Evolutionary conservation across 2,888 invertebrate genomes (phyloP).

Genomic region (Acanthococcus lagerstroemiae): DNA sequence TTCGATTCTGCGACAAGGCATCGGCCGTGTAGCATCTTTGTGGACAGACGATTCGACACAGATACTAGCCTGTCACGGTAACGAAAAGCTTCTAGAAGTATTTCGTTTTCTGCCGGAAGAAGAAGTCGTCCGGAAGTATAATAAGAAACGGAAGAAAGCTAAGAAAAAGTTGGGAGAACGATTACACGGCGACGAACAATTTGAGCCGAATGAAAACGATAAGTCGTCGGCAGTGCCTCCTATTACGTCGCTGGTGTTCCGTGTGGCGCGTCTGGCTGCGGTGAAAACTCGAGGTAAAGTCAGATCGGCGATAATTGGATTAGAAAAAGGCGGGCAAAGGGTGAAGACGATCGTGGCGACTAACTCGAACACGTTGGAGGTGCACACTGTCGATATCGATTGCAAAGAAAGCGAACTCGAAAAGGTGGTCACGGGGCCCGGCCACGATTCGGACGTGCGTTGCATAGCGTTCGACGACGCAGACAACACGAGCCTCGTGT

Average conservation of each 20-base stretch:
- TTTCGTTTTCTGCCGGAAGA: slow-evolving; percentile 69
- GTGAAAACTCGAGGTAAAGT: slow-evolving; percentile 49
- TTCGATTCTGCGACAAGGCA: slow-evolving; percentile 63
- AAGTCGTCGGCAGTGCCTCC: not conserved
- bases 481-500: slow-evolving; percentile 76
- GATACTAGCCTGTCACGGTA: slow-evolving; percentile 69
- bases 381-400: slow-evolving; percentile 52
- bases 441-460: slow-evolving; percentile 83
- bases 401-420: slow-evolving; percentile 50
- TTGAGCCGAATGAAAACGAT: not conserved
- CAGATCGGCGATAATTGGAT: slow-evolving; percentile 58
- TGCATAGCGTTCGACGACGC: slow-evolving; percentile 75
- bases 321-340: slow-evolving; percentile 38
- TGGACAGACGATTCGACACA: slow-evolving; percentile 59
- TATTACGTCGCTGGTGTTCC: slow-evolving; percentile 50
- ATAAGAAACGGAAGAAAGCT: slow-evolving; percentile 69
- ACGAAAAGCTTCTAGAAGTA: slow-evolving; percentile 54
- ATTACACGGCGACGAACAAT: slow-evolving; percentile 17
- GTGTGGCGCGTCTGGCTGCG: slow-evolving; percentile 57
- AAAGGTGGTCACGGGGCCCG: slow-evolving; percentile 58
- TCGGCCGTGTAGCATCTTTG: slow-evolving; percentile 68
- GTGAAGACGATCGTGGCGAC: slow-evolving; percentile 2
- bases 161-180: slow-evolving; percentile 47
- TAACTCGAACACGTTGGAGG: slow-evolving; percentile 54
- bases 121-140: slow-evolving; percentile 57